Evolutionary conservation across 2,888 invertebrate genomes (phyloP).

Genomic region (Leucophenga maculata): DNA sequence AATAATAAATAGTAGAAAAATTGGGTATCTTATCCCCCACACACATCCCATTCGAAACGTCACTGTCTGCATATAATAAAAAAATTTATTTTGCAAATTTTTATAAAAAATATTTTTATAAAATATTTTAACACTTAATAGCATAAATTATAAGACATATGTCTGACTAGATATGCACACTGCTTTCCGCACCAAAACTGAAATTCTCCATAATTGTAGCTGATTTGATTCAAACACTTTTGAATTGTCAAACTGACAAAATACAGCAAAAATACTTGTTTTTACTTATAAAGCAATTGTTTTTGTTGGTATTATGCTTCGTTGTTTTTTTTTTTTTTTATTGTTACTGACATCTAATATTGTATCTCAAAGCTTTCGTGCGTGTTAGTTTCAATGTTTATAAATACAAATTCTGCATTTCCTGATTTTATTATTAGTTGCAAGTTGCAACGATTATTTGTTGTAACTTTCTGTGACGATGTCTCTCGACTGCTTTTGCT

Average conservation of each 20-base stretch:
- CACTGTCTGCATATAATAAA: too few relatives aligned
- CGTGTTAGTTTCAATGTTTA: neutral
- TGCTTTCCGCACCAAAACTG: neutral
- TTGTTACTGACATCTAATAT: neutral
- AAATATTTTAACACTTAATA: too few relatives aligned
- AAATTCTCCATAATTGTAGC: neutral
- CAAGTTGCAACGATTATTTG: neutral
- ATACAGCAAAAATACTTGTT: constrained; percentile 9
- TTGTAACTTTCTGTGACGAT: neutral
- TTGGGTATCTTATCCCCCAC: too few relatives aligned
- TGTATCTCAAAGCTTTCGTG: neutral
- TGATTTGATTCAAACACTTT: neutral
- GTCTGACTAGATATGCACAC: too few relatives aligned
- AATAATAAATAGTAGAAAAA: too few relatives aligned
- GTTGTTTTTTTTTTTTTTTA: neutral
- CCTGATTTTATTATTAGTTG: constrained; percentile 10
- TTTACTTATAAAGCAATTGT: neutral
- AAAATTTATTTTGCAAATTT: neutral
- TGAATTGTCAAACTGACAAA: constrained; percentile 12
- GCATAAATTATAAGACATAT: too few relatives aligned
- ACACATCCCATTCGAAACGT: too few relatives aligned
- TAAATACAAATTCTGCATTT: neutral
- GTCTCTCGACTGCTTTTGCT: too few relatives aligned
- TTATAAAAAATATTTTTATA: neutral
- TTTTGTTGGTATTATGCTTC: neutral